These are phyloP conservation scores for Anneissia japonica DNA, from an alignment of 35 echinoderm and acorn worm species.

Conservation along the genomic window DNA sequence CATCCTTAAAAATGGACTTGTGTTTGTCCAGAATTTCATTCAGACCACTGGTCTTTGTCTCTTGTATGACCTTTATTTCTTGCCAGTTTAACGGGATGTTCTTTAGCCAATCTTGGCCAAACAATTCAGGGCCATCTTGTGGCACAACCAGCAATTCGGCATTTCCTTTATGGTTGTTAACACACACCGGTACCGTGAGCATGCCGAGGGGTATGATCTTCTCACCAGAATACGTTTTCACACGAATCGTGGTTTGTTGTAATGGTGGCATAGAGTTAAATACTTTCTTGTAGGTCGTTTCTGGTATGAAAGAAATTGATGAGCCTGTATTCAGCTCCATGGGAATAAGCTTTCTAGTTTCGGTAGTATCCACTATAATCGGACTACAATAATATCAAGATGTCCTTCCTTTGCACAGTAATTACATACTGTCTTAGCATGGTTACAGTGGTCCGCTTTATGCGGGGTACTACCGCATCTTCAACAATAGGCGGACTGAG, in stretches of 20 bases:
- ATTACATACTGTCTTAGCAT: background rate
- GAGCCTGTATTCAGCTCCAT: background rate
- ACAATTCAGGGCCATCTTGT: background rate
- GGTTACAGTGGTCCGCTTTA: background rate
- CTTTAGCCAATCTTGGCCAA: constrained; percentile 26
- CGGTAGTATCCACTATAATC: background rate
- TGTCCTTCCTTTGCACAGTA: background rate
- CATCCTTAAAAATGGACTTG: background rate
- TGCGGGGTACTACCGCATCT: background rate
- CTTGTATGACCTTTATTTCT: background rate
- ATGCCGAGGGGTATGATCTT: background rate
- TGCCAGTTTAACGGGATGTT: constrained; percentile 19
- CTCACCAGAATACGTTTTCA: constrained; percentile 36
- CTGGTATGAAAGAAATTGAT: background rate
- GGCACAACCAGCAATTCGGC: background rate
- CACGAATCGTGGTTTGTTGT: background rate
- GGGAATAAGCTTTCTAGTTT: background rate
- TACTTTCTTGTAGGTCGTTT: background rate
- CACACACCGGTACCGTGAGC: background rate
- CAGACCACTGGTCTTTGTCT: constrained; percentile 24
- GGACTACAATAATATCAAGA: background rate
- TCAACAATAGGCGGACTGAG: background rate
- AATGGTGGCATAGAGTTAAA: background rate
- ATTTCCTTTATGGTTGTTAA: background rate
- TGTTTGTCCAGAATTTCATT: background rate